Evolutionary conservation across 2,797 vertebrate species (phyloP).

Genomic region (Diceros bicornis): DNA sequence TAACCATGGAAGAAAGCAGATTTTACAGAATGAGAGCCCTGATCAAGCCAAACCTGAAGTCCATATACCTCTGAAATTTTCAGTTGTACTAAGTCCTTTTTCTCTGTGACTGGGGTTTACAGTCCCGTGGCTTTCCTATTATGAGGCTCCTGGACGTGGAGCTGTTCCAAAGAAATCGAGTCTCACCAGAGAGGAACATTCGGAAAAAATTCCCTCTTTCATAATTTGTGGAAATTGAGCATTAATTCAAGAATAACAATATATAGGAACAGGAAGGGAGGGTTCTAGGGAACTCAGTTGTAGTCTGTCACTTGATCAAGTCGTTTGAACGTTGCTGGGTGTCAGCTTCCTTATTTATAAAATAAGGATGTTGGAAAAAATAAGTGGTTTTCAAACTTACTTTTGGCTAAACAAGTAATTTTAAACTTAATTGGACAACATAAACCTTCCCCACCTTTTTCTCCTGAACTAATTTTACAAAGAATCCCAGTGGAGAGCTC

Average conservation of each 20-base stretch:
- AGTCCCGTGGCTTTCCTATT: background rate
- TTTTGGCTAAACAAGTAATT: constrained; percentile 10
- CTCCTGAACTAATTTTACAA: constrained; percentile 11
- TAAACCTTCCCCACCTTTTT: background rate
- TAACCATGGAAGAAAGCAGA: background rate
- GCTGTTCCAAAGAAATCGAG: constrained; percentile 14
- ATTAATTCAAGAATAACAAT: background rate
- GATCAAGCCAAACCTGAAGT: constrained; percentile 35
- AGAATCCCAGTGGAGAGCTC: background rate
- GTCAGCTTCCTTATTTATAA: constrained; percentile 67
- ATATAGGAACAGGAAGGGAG: constrained; percentile 5
- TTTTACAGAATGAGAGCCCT: background rate
- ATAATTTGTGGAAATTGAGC: background rate
- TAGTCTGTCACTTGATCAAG: constrained; percentile 25
- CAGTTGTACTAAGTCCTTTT: background rate
- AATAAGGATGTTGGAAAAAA: constrained; percentile 46
- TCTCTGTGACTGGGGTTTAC: background rate
- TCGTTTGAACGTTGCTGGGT: constrained; percentile 36
- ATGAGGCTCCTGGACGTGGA: background rate
- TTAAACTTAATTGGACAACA: background rate
- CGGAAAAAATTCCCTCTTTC: constrained; percentile 34
- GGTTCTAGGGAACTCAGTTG: constrained; percentile 8
- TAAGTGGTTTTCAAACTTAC: constrained; percentile 33
- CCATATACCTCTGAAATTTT: background rate
- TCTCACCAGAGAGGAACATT: background rate